These are phyloP conservation scores for Myotis findleyi DNA, from an alignment of 2,797 vertebrate species.

Conservation along the genomic window DNA sequence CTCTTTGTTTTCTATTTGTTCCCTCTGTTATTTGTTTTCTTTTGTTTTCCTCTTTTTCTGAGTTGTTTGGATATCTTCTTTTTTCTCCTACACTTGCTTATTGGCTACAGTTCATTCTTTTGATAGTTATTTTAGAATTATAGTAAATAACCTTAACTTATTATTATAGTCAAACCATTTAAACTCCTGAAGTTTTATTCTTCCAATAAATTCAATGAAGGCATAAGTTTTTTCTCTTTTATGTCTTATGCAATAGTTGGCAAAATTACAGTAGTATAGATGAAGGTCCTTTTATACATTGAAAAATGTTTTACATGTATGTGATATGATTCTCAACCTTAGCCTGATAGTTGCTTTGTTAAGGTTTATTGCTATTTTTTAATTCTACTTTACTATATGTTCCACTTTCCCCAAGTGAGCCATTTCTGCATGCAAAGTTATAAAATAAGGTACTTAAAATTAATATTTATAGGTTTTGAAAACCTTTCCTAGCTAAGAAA, in stretches of 20 bases:
- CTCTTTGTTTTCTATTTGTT: too few relatives aligned
- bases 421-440: not conserved
- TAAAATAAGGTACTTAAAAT: not conserved
- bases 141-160: too few relatives aligned
- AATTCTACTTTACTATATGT: not conserved
- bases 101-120: too few relatives aligned
- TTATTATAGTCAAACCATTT: not conserved
- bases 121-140: too few relatives aligned
- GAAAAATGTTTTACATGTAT: not conserved
- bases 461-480: conserved; percentile 29
- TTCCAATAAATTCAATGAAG: not conserved
- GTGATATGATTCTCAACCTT: not conserved
- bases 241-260: not conserved
- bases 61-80: too few relatives aligned
- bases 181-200: not conserved
- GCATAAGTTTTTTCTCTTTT: not conserved
- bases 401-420: not conserved
- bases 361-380: not conserved
- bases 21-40: too few relatives aligned
- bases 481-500: not conserved
- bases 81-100: too few relatives aligned
- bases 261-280: not conserved
- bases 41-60: too few relatives aligned
- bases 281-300: not conserved
- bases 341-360: not conserved